Conservation (phyloP, 2,113 vertebrate species). For the Bos indicus region DNA sequence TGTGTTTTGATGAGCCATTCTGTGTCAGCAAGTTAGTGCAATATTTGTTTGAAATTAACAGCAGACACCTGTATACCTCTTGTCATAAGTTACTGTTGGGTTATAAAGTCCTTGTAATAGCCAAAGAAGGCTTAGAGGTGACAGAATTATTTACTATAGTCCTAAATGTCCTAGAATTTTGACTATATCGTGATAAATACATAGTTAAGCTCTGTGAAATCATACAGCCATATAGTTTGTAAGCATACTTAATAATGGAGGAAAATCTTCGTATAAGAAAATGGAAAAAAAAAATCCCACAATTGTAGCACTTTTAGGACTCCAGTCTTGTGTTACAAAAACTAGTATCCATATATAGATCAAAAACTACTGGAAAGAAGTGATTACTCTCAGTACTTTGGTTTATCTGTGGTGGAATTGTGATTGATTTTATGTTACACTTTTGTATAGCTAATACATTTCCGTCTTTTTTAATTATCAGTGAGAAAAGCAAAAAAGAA, state of each 20-base stretch:
- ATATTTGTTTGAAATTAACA: neutral
- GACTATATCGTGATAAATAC: neutral
- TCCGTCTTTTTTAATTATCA: neutral
- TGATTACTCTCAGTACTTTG: neutral
- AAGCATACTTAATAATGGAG: slow-evolving; percentile 7
- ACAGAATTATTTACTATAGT: neutral
- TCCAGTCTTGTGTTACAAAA: neutral
- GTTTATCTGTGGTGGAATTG: neutral
- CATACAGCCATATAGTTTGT: neutral
- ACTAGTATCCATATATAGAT: neutral
- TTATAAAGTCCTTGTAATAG: neutral
- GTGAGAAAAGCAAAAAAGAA: neutral
- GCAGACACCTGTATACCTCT: neutral
- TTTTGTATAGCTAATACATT: neutral
- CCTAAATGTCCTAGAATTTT: neutral
- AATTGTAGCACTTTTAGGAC: neutral
- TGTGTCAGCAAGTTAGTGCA: neutral
- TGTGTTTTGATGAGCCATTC: neutral
- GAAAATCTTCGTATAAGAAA: neutral
- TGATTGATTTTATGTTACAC: neutral
- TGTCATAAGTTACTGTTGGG: neutral
- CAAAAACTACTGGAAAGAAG: neutral
- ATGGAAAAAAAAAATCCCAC: neutral
- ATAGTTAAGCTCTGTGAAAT: neutral
- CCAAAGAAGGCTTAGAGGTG: neutral